Evolutionary conservation across 1,140 invertebrate species (phyloP), one percentile per base, ranked within the genome.

Genomic region (Bombus soroeensis): DNA sequence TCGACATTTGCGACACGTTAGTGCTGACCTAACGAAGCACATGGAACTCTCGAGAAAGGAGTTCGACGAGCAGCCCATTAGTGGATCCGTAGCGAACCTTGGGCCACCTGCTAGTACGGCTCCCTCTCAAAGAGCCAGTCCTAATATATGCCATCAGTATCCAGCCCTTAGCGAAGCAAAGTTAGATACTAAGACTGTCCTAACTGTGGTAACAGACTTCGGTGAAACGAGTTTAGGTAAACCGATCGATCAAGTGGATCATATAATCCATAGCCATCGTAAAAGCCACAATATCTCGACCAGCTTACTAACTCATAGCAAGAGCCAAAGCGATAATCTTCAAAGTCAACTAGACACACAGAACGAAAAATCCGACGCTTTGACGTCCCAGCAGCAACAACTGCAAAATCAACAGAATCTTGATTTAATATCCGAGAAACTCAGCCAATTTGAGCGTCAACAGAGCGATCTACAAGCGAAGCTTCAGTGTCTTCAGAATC

Each of bases 181-280:
- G 62, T 76, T 95, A 0, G 94, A 95, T 34, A 79, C 93, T 0
- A 95, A 95, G 64, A 92, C 90, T 0, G 85, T 93, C 2, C 75
- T 95, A 47, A 94, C 93, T 0, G 91, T 95, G 5, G 92, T 93
- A 4, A 94, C 94, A 0, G 94, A 95, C 78, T 94, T 95, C 53
- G 93, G 89, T 10, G 94, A 94, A 1, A 47, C 86, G 3, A 85
- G 39, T n/a, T 53, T 88, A 0, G 68, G 68, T 12, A 95, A 95
- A 76, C 90, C 93, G 1, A 74, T 91, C 15, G 94, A 95, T 18
- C 94, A 95, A 34, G 88, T 93, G 1, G 94, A 95, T 83, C 94
- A 95, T 59, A 95, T 95, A 57, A 95, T 95, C 53, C 95, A 95
- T 62, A 95, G 94, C 74, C 94, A 95, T 72, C 92, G 93, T 47